A percentile compares a stretch with the other conserved stretches of the same genome.
These are phyloP conservation scores for Crotalus viridis DNA, from an alignment of 2,113 vertebrate species.

Conservation along the genomic window DNA sequence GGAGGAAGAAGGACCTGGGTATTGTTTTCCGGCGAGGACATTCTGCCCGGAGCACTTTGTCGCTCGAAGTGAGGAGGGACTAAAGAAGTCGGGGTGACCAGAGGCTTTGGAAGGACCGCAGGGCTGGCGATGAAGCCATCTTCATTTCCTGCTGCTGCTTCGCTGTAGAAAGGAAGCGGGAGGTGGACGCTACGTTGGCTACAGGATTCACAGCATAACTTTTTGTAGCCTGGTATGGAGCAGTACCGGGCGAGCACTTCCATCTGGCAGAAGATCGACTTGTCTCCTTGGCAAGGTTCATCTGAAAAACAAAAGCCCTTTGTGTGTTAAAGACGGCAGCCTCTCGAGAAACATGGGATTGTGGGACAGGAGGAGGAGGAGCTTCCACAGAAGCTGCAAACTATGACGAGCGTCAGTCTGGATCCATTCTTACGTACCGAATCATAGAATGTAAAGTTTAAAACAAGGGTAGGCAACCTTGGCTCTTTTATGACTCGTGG, in stretches of 20 bases:
- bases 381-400: neutral
- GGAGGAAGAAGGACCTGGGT: neutral
- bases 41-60: conserved; percentile 43
- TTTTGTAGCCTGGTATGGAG: conserved; percentile 94
- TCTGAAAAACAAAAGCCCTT: conserved; percentile 73
- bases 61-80: conserved; percentile 53
- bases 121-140: conserved; percentile 66
- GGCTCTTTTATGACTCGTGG: too few relatives aligned
- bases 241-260: conserved; percentile 93
- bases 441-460: neutral
- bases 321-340: accelerated
- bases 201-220: conserved; percentile 92
- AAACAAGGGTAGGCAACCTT: too few relatives aligned
- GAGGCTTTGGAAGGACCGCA: conserved; percentile 58
- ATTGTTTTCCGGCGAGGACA: neutral
- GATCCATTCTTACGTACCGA: neutral
- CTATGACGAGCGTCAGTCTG: neutral
- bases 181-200: conserved; percentile 71
- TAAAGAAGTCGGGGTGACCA: conserved; percentile 54
- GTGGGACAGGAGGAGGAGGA: neutral
- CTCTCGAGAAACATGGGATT: neutral
- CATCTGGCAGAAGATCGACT: conserved; percentile 98
- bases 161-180: conserved; percentile 59
- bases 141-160: conserved; percentile 67
- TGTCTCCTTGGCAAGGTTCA: conserved; percentile 90